Evolutionary conservation across 2,888 invertebrate genomes (phyloP).

Genomic region (Boloria selene): DNA sequence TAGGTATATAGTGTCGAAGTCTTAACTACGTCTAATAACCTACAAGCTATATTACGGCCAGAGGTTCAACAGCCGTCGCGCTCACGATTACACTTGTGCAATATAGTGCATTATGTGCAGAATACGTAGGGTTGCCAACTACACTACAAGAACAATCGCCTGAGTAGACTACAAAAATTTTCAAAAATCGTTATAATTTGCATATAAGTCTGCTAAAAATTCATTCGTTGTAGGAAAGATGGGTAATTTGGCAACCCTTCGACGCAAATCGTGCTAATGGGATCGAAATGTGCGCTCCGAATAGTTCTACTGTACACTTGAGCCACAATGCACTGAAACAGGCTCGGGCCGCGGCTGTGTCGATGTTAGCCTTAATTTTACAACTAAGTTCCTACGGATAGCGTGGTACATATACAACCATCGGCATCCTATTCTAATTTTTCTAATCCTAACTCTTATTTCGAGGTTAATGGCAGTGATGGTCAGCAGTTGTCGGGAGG

Average conservation of each 20-base stretch:
- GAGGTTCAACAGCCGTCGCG: slow-evolving; percentile 29
- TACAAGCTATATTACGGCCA: slow-evolving; percentile 30
- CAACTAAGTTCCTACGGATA: slow-evolving; percentile 34
- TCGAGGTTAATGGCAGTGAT: slow-evolving; percentile 75
- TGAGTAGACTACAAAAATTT: not conserved
- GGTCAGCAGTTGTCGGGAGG: slow-evolving; percentile 72
- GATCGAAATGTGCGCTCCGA: slow-evolving; percentile 12
- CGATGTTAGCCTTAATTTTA: slow-evolving; percentile 35
- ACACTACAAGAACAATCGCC: not conserved
- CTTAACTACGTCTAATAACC: slow-evolving; percentile 23
- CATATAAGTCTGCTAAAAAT: no score
- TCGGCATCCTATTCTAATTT: slow-evolving; percentile 45
- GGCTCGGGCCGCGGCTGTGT: slow-evolving; percentile 49
- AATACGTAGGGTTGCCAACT: slow-evolving; percentile 9
- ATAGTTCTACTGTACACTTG: slow-evolving; percentile 12
- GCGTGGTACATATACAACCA: slow-evolving; percentile 38
- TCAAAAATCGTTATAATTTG: no score
- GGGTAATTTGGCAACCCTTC: not conserved
- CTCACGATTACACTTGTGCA: slow-evolving; percentile 17
- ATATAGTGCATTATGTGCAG: slow-evolving; percentile 2
- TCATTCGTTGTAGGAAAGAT: not conserved
- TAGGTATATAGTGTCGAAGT: slow-evolving; percentile 31
- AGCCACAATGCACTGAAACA: slow-evolving; percentile 67
- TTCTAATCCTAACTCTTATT: slow-evolving; percentile 56
- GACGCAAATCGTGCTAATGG: slow-evolving; percentile 21